These are phyloP conservation scores for Tenebrio molitor DNA, from an alignment of 1,140 invertebrate species.

Conservation along the genomic window DNA sequence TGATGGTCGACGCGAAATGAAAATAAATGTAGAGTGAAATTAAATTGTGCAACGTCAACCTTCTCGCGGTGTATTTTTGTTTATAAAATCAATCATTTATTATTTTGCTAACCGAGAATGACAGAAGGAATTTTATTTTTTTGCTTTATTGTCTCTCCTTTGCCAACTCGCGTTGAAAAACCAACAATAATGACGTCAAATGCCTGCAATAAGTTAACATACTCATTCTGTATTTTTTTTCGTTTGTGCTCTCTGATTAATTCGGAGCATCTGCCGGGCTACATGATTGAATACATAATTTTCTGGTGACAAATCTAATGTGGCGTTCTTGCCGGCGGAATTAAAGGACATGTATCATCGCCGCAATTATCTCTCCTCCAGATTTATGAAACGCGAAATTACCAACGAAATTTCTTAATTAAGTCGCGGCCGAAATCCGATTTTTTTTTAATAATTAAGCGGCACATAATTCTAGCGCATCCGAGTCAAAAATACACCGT, in stretches of 20 bases:
- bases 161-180: background rate
- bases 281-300: background rate
- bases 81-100: constrained; percentile 12
- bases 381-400: too few relatives aligned
- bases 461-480: constrained; percentile 36
- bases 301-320: background rate
- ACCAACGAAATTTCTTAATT: too few relatives aligned
- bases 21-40: constrained; percentile 23
- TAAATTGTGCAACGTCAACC: too few relatives aligned
- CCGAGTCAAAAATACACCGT: constrained; percentile 33
- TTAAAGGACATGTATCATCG: background rate
- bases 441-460: too few relatives aligned
- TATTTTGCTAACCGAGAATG: background rate
- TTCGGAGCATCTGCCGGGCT: background rate
- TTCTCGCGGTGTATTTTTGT: too few relatives aligned
- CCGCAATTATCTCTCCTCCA: too few relatives aligned
- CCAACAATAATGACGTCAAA: constrained; percentile 18
- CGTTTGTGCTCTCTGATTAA: background rate
- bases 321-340: background rate
- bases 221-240: constrained; percentile 1
- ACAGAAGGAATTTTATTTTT: constrained; percentile 26
- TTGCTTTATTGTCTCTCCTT: background rate
- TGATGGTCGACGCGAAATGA: too few relatives aligned
- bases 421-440: too few relatives aligned
- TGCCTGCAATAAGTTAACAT: background rate